Evolutionary conservation across 2,888 invertebrate species (phyloP).

Genomic region (Tipula confusa): DNA sequence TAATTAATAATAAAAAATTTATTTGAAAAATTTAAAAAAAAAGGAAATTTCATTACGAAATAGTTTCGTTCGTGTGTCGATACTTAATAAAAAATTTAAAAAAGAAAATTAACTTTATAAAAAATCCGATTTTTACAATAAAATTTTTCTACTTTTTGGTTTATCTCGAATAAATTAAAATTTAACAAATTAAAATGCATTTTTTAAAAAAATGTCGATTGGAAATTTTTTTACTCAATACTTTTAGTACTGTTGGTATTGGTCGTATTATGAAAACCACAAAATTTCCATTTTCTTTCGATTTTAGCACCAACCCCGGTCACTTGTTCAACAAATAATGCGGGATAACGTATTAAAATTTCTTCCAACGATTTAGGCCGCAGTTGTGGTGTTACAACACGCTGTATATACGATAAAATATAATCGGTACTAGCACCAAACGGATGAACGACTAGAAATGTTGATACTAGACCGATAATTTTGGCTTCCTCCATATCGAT

Average conservation of each 20-base stretch:
- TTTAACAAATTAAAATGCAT: neutral
- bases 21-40: neutral
- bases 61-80: neutral
- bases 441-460: conserved; percentile 84
- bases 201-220: neutral
- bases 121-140: conserved; percentile 27
- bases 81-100: neutral
- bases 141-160: neutral
- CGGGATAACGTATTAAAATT: conserved; percentile 70
- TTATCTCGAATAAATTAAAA: neutral
- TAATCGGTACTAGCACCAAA: conserved; percentile 87
- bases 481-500: conserved; percentile 57
- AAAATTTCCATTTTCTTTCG: conserved; percentile 82
- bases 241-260: neutral
- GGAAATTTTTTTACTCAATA: neutral
- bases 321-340: conserved; percentile 73
- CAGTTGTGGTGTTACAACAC: conserved; percentile 62
- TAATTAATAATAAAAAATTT: neutral
- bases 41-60: neutral
- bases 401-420: conserved; percentile 85
- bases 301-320: conserved; percentile 81
- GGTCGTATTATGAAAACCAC: conserved; percentile 49
- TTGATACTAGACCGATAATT: conserved; percentile 80
- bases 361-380: conserved; percentile 72
- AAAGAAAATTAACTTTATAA: neutral